Percentiles rank a stretch among this genome's conserved stretches.
These are phyloP conservation scores for Slavum lentiscoides DNA, from an alignment of 2,888 invertebrate species.

Conservation along the genomic window DNA sequence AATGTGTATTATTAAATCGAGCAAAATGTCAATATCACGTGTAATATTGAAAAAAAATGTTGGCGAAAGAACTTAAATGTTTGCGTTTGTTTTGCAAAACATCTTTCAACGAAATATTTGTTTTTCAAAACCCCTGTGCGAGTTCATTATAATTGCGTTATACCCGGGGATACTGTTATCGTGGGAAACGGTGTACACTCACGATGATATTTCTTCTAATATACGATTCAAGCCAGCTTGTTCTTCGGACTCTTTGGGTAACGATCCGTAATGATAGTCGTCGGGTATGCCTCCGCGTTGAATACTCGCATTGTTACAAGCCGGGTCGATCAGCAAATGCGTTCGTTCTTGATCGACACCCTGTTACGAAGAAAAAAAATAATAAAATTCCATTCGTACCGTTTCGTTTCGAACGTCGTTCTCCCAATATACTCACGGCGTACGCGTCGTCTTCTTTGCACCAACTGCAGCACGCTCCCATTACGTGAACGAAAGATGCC, in stretches of 20 bases:
- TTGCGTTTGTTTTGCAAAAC: no score
- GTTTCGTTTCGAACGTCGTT: no score
- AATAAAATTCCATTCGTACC: no score
- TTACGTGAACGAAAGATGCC: background rate
- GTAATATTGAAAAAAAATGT: no score
- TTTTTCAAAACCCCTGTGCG: no score
- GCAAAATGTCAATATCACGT: no score
- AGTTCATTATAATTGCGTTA: no score
- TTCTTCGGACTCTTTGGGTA: conserved; percentile 82
- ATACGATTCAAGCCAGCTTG: conserved; percentile 88
- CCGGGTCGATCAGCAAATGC: conserved; percentile 76
- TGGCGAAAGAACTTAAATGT: no score
- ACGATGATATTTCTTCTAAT: conserved; percentile 89
- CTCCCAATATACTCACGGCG: conserved; percentile 5
- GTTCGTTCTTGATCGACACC: conserved; percentile 67
- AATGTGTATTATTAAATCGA: no score
- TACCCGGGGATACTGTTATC: no score
- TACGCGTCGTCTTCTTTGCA: conserved; percentile 38
- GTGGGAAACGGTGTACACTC: conserved; percentile 59
- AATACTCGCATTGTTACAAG: conserved; percentile 73
- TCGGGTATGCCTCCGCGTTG: conserved; percentile 63
- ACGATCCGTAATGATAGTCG: conserved; percentile 57
- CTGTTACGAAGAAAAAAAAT: background rate
- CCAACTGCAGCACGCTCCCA: conserved; percentile 50
- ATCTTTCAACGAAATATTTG: no score